Conservation (phyloP, 1,140 invertebrate species). For the Trachymyrmex cornetzi region DNA sequence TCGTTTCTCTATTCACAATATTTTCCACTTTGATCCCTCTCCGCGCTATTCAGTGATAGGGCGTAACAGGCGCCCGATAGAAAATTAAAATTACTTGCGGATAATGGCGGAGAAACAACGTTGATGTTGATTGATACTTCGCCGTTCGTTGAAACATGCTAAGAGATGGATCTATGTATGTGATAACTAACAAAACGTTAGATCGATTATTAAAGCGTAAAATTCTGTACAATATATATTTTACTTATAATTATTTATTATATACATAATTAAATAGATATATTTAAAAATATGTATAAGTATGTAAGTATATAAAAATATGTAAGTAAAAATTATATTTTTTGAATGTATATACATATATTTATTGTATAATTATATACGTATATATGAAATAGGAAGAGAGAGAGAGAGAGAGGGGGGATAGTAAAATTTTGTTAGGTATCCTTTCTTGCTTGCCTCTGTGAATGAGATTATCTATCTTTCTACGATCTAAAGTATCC, state of each 20-base stretch:
- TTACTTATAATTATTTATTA: neutral
- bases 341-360: no score
- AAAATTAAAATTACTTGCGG: conserved; percentile 21
- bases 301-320: no score
- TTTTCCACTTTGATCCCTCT: conserved; percentile 57
- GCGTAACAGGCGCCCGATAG: neutral
- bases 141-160: neutral
- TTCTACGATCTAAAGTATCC: neutral
- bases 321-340: neutral
- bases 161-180: neutral
- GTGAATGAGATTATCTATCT: conserved; percentile 21
- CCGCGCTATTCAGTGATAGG: conserved; percentile 22
- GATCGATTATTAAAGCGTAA: neutral
- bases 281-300: neutral
- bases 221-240: neutral
- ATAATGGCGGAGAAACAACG: neutral
- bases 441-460: neutral
- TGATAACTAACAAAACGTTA: neutral
- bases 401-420: no score
- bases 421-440: no score
- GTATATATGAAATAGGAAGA: no score
- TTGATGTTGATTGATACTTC: conserved; percentile 13
- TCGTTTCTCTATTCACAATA: conserved; percentile 66
- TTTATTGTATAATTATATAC: neutral
- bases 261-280: neutral